Evolutionary conservation across 2,797 vertebrate species (phyloP).

Genomic region (Channallabes apus): DNA sequence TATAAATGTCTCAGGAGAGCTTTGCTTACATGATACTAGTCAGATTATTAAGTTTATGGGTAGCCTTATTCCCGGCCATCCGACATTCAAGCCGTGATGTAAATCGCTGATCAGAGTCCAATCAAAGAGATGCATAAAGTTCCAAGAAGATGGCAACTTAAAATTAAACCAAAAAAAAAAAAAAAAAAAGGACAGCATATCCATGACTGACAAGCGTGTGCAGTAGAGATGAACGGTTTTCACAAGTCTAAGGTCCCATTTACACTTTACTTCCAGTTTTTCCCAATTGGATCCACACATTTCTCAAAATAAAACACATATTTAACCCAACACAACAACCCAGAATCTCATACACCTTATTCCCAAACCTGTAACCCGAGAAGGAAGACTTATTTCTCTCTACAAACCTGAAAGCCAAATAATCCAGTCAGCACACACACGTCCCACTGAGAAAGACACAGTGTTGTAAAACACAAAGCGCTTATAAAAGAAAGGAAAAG

Average conservation of each 20-base stretch:
- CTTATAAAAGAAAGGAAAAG: neutral
- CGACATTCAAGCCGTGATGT: neutral
- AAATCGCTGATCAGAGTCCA: neutral
- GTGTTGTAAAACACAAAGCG: conserved; percentile 1
- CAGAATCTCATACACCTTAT: neutral
- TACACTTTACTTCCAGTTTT: conserved; percentile 26
- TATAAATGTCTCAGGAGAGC: neutral
- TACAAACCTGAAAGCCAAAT: neutral
- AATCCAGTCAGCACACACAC: conserved; percentile 3
- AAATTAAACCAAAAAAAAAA: too few relatives aligned
- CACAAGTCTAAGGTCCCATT: conserved; percentile 17
- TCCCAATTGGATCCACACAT: conserved; percentile 22
- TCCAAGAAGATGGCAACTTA: neutral
- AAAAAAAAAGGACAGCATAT: neutral
- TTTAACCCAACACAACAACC: too few relatives aligned
- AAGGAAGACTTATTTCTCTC: neutral
- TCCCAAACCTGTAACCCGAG: conserved; percentile 13
- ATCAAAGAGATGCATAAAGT: too few relatives aligned
- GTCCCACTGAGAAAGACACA: neutral
- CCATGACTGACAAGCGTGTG: conserved; percentile 8
- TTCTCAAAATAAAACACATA: conserved; percentile 1
- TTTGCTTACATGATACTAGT: neutral
- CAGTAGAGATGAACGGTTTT: conserved; percentile 11
- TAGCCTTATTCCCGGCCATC: neutral
- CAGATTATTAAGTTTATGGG: neutral